Evolutionary conservation across 2,113 vertebrate genomes (phyloP), one percentile per base, ranked within the genome.

Genomic region (Antigone vipio): DNA sequence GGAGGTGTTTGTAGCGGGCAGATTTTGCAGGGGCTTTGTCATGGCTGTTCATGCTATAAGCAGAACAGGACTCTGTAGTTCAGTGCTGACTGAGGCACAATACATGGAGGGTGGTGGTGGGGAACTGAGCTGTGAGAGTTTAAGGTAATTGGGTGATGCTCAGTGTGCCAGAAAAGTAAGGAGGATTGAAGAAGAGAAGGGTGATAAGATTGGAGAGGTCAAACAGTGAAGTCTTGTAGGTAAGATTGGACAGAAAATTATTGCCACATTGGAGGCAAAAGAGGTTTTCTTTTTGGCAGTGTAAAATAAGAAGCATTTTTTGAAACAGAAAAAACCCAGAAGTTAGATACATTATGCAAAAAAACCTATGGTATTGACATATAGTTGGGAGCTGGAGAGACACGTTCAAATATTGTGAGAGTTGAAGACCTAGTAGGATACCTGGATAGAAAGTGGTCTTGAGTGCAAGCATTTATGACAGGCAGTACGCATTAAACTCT

Each of bases 101-200:
- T 6, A 34, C 8, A 5, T 30, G 34, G 21, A 34, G 16, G 4
- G 9, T 34, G 34, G 27, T 34, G 56, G 45, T 1, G 2, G 34
- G 23, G 22, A 79, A n/a, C 17, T 38, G n/a, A 32, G 14, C 12
- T 88, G 5, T 49, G 47, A 55, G 21, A 80, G 22, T 20, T n/a
- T 59, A 63, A 49, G 27, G 24, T 67, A 38, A 60, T 5, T 44
- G 40, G 22, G 15, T 56, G 62, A n/a, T 55, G 47, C 20, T 69
- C 17, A 30, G 26, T 20, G 38, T 64, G 23, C 29, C 24, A 30
- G 52, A 66, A 91, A 88, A 85, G 27, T 14, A 69, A 38, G 26
- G 8, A 50, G 15, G 15, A 32, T 42, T 0, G 0, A 80, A 30
- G 0, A 80, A 30, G 29, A 60, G 32, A 60, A 5, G 32, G 17